Conservation (phyloP, 2,888 invertebrate species). For the Aporophyla nigra region DNA sequence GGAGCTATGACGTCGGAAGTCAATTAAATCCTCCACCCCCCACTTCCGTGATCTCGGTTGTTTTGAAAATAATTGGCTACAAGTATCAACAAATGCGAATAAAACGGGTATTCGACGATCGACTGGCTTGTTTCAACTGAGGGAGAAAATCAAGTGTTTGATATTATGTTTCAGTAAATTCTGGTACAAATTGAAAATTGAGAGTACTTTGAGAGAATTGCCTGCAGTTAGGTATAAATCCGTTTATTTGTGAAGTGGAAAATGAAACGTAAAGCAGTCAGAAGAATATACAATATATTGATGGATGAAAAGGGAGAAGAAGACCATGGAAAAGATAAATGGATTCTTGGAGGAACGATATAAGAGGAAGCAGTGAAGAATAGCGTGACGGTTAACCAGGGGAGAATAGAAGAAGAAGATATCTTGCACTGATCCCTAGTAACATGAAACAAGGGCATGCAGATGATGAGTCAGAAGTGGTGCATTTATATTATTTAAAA, state of each 20-base stretch:
- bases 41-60: constrained; percentile 26
- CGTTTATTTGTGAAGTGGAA: background rate
- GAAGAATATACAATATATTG: no score
- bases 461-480: no score
- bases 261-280: background rate
- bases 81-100: constrained; percentile 42
- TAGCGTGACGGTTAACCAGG: no score
- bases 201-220: background rate
- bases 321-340: background rate
- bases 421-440: no score
- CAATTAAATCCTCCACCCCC: constrained; percentile 53
- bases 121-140: constrained; percentile 24
- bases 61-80: constrained; percentile 50
- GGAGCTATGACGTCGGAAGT: constrained; percentile 47
- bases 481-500: background rate
- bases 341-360: background rate
- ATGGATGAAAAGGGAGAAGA: no score
- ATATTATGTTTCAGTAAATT: constrained; percentile 12
- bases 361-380: no score
- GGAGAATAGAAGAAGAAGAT: no score
- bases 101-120: constrained; percentile 25
- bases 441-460: no score
- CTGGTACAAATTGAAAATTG: constrained; percentile 24
- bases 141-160: constrained; percentile 24
- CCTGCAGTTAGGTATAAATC: background rate